These are phyloP conservation scores for Polypedilum pembai DNA, from an alignment of 1,140 invertebrate species.

Conservation along the genomic window DNA sequence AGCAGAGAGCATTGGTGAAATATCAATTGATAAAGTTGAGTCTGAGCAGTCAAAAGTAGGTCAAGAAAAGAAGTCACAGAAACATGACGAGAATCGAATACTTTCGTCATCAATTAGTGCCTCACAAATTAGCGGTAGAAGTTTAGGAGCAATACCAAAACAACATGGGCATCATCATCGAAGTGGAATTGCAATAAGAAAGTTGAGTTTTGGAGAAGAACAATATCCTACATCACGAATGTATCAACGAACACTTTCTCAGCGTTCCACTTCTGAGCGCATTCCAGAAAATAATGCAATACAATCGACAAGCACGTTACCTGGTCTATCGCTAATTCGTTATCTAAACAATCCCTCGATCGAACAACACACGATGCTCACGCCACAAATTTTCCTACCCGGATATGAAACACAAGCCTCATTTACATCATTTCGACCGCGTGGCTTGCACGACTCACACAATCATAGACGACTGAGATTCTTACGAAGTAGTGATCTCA, in stretches of 20 bases:
- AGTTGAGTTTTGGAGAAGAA: slow-evolving; percentile 19
- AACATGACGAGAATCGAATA: slow-evolving; percentile 31
- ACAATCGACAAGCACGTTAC: slow-evolving; percentile 5
- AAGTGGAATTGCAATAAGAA: background rate
- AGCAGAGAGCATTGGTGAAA: slow-evolving; percentile 21
- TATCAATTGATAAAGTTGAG: background rate
- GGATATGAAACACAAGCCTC: background rate
- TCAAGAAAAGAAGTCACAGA: slow-evolving; percentile 37
- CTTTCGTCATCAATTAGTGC: slow-evolving; percentile 13
- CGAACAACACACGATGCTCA: background rate
- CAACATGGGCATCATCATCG: slow-evolving; percentile 21
- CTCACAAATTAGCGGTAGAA: slow-evolving; percentile 24
- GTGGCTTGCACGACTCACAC: background rate
- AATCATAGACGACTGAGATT: background rate
- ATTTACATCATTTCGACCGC: slow-evolving; percentile 15
- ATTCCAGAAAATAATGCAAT: slow-evolving; percentile 21
- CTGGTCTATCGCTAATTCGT: background rate
- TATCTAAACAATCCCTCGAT: slow-evolving; percentile 10
- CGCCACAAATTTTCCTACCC: slow-evolving; percentile 7
- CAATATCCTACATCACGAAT: slow-evolving; percentile 20
- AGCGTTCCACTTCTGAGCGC: background rate
- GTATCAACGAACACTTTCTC: slow-evolving; percentile 9
- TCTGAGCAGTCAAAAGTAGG: background rate
- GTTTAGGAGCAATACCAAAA: slow-evolving; percentile 31
- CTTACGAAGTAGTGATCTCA: background rate